A percentile compares a stretch with the other conserved stretches of the same genome.
Evolutionary conservation across 2,797 vertebrate species (phyloP).

Genomic region (Phoxinus dragarum): DNA sequence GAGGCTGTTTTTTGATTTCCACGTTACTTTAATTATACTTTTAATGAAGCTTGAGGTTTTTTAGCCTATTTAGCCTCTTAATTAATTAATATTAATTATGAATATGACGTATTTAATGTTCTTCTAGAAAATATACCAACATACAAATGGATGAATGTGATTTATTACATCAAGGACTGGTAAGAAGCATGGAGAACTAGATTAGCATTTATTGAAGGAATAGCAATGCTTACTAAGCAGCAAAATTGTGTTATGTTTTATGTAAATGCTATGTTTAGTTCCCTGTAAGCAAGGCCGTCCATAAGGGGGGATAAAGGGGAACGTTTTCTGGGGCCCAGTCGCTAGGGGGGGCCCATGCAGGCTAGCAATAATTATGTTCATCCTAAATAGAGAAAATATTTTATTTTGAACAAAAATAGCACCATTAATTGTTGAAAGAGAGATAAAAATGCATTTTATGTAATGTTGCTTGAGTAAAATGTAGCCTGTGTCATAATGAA

Average conservation of each 20-base stretch:
- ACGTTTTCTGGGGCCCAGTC: too few species aligned
- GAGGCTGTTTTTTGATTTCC: background rate
- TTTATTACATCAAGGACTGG: background rate
- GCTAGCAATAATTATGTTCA: too few species aligned
- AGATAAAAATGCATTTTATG: too few species aligned
- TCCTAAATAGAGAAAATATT: too few species aligned
- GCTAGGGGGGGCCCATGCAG: too few species aligned
- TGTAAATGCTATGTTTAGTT: background rate
- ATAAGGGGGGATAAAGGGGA: too few species aligned
- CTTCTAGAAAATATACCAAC: constrained; percentile 1
- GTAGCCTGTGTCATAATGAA: too few species aligned
- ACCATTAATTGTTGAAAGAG: too few species aligned
- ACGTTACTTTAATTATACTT: background rate
- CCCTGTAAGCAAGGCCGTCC: too few species aligned
- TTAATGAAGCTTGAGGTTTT: background rate
- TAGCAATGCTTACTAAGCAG: background rate
- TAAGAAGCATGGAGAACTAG: constrained; percentile 19
- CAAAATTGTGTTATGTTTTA: background rate
- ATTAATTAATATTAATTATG: background rate
- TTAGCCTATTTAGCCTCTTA: background rate
- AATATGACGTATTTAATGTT: constrained; percentile 9
- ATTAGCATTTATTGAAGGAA: constrained; percentile 11
- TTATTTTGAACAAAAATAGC: too few species aligned
- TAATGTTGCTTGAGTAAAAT: too few species aligned
- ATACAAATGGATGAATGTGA: background rate